Percentiles rank a stretch among this genome's conserved stretches.
phyloP scores from a whole-genome alignment of 2,797 vertebrate species.

The Clarias fuscus region DNA sequence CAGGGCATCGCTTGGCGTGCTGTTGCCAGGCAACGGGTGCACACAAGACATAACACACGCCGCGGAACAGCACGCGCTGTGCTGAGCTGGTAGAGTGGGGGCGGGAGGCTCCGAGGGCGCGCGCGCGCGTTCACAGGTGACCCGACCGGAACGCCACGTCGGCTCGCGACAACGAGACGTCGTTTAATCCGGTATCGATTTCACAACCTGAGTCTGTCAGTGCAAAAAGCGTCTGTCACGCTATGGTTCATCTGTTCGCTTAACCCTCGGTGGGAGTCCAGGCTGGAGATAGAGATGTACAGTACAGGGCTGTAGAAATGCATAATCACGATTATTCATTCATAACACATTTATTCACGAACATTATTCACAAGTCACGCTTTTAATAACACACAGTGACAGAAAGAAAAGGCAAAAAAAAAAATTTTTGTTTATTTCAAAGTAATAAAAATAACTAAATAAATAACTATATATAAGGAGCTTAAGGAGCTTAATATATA shows the following conservation, averaged over 20 bases:
- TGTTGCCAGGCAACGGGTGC: conserved; percentile 69
- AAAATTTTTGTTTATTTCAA: too few relatives aligned
- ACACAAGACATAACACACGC: conserved; percentile 58
- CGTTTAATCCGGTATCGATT: conserved; percentile 60
- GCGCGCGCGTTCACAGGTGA: conserved; percentile 65
- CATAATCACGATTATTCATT: neutral
- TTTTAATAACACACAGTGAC: too few relatives aligned
- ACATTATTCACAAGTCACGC: too few relatives aligned
- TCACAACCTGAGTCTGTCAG: conserved; percentile 45
- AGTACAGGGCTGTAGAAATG: too few relatives aligned
- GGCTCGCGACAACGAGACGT: conserved; percentile 33
- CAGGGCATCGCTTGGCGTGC: conserved; percentile 64
- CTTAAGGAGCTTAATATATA: too few relatives aligned
- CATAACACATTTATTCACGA: neutral
- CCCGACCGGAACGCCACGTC: conserved; percentile 61
- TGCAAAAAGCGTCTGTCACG: conserved; percentile 21
- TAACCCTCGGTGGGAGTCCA: neutral
- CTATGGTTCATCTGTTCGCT: neutral
- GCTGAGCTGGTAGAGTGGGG: neutral
- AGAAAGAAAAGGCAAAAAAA: too few relatives aligned
- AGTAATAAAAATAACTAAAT: too few relatives aligned
- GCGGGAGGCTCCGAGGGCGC: conserved; percentile 62
- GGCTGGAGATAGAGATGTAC: too few relatives aligned
- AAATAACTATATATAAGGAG: too few relatives aligned
- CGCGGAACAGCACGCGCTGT: neutral